These are phyloP conservation scores for Rafetus swinhoei DNA, from an alignment of 2,113 vertebrate genomes.

Conservation along the genomic window DNA sequence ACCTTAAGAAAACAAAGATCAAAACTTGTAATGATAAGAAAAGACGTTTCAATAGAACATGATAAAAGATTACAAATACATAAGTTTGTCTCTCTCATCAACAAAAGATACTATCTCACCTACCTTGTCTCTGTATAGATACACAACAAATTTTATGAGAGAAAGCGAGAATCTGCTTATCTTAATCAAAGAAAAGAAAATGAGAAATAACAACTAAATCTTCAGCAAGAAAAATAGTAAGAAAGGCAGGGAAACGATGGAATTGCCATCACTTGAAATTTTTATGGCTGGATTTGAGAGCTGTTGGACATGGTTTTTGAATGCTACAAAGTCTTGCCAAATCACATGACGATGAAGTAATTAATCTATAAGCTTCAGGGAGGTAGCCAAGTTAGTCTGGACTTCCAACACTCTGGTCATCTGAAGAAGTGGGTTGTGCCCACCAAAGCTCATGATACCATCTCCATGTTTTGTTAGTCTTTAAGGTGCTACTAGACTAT, in stretches of 20 bases:
- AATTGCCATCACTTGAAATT: not conserved
- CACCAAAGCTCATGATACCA: no score
- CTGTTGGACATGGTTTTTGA: not conserved
- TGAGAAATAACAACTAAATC: slow-evolving; percentile 5
- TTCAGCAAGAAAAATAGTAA: not conserved
- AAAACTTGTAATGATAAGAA: fast-evolving
- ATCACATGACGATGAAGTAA: not conserved
- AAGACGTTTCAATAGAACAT: not conserved
- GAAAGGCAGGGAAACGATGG: slow-evolving; percentile 18
- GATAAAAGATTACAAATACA: not conserved
- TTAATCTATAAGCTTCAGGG: not conserved
- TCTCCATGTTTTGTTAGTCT: no score
- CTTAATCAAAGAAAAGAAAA: slow-evolving; percentile 36
- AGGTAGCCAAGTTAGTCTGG: no score
- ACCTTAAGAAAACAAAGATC: not conserved
- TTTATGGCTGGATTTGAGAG: slow-evolving; percentile 34
- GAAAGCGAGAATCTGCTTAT: not conserved
- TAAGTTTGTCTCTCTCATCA: not conserved
- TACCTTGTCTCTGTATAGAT: not conserved
- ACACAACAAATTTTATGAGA: not conserved
- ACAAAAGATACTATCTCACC: not conserved
- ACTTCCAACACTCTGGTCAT: no score
- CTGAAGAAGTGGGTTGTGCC: no score
- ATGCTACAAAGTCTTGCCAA: not conserved
- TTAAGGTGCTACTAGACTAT: no score